Conservation (phyloP, 2,888 invertebrate genomes). For the Atherix ibis region DNA sequence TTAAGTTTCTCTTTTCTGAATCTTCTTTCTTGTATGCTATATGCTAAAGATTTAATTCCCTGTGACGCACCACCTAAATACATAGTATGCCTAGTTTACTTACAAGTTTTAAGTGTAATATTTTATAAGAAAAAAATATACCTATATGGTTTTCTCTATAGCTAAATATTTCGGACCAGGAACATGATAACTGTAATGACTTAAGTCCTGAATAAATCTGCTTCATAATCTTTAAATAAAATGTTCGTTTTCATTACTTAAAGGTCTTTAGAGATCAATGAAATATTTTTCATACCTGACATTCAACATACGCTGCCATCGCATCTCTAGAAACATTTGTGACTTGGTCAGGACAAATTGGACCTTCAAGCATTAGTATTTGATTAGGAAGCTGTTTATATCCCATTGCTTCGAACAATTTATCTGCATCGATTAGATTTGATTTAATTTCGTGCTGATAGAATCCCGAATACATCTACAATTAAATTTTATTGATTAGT, state of each 20-base stretch:
- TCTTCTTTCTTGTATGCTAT: constrained; percentile 22
- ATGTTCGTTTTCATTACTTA: background rate
- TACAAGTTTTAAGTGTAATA: background rate
- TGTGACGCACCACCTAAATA: constrained; percentile 21
- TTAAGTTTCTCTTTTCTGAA: constrained; percentile 20
- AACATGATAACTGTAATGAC: constrained; percentile 36
- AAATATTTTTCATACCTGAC: constrained; percentile 42
- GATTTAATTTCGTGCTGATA: constrained; percentile 76
- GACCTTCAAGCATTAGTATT: constrained; percentile 47
- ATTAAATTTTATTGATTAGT: too few species aligned
- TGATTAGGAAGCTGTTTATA: constrained; percentile 45
- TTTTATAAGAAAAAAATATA: constrained; percentile 9
- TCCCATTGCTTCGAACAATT: constrained; percentile 67
- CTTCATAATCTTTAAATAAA: constrained; percentile 47
- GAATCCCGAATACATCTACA: constrained; percentile 73
- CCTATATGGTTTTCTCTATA: constrained; percentile 27
- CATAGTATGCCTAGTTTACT: background rate
- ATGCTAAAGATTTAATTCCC: constrained; percentile 24
- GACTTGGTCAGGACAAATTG: constrained; percentile 68
- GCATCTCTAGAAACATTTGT: constrained; percentile 68
- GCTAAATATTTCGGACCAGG: constrained; percentile 49
- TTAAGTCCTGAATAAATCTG: constrained; percentile 55
- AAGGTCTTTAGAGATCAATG: too few species aligned
- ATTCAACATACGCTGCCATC: constrained; percentile 73
- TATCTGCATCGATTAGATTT: constrained; percentile 60